A percentile compares a stretch with the other conserved stretches of the same genome.
Conservation (phyloP, 2,113 vertebrate genomes). For the Odocoileus hemionus region DNA sequence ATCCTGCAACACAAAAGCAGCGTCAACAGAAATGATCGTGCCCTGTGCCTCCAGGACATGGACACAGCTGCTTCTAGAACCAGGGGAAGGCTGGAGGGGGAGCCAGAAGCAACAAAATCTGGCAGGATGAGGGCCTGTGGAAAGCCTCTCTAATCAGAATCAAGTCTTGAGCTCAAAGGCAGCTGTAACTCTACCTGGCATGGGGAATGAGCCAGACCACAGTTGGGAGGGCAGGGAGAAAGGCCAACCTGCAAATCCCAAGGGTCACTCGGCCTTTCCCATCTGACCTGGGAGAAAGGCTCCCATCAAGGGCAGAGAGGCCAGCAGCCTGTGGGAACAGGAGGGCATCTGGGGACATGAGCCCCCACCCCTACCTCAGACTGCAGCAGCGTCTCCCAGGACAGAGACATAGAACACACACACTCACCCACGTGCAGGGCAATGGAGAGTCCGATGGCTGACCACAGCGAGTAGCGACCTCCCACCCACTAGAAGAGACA, state of each 20-base stretch:
- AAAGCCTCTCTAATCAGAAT: not conserved
- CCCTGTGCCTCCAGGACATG: not conserved
- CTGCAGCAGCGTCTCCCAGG: fast-evolving
- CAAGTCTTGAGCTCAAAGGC: not conserved
- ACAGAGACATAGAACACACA: not conserved
- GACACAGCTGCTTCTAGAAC: not conserved
- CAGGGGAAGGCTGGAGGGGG: not conserved
- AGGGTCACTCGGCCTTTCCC: not conserved
- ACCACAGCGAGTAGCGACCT: slow-evolving; percentile 97
- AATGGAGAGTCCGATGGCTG: slow-evolving; percentile 98
- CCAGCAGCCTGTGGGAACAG: not conserved
- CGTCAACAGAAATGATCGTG: not conserved
- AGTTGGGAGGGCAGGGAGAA: not conserved
- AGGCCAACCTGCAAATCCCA: not conserved
- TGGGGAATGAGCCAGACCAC: not conserved
- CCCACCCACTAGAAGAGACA: slow-evolving; percentile 92
- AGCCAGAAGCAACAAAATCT: not conserved
- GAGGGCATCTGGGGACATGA: not conserved
- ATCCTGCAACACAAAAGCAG: slow-evolving; percentile 75
- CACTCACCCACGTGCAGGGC: slow-evolving; percentile 93
- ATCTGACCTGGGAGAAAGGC: not conserved
- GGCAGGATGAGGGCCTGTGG: not conserved
- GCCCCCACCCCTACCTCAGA: not conserved
- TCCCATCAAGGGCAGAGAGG: not conserved
- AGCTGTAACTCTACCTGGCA: not conserved